Percentiles rank a stretch among this genome's conserved stretches.
Conservation (phyloP, 2,113 vertebrate genomes). For the Platysternon megacephalum region DNA sequence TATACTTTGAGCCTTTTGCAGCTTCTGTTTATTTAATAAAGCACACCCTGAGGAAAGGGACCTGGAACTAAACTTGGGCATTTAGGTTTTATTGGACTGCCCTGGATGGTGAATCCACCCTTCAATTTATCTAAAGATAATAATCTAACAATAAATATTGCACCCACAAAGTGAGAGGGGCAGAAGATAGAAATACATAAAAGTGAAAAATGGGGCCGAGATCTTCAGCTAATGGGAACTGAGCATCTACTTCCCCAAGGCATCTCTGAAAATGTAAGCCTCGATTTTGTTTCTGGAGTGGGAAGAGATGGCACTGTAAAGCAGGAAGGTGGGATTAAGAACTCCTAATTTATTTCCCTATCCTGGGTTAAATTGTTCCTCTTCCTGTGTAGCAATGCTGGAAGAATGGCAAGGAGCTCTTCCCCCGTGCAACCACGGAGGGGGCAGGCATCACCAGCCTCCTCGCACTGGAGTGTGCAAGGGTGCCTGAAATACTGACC, state of each 20-base stretch:
- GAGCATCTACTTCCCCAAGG: not conserved
- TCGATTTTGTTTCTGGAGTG: not conserved
- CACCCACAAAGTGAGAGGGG: accelerated
- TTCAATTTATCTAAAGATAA: not conserved
- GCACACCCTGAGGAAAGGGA: not conserved
- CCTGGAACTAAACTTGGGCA: not conserved
- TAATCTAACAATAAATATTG: not conserved
- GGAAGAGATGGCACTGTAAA: not conserved
- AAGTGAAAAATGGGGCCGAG: not conserved
- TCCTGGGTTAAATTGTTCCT: not conserved
- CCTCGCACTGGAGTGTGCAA: not conserved
- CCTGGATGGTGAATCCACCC: not conserved
- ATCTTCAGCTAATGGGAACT: not conserved
- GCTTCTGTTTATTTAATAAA: not conserved
- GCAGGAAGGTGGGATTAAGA: not conserved
- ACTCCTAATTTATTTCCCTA: not conserved
- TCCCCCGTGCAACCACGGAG: not conserved
- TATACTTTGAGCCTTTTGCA: not conserved
- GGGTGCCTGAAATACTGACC: not conserved
- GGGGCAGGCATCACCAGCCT: not conserved
- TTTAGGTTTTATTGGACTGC: not conserved
- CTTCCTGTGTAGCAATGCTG: not conserved
- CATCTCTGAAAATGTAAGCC: not conserved
- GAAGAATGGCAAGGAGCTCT: not conserved
- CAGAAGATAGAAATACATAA: not conserved